These are phyloP conservation scores for Oxygymnocypris stewartii DNA, from an alignment of 2,113 vertebrate species.

Conservation along the genomic window DNA sequence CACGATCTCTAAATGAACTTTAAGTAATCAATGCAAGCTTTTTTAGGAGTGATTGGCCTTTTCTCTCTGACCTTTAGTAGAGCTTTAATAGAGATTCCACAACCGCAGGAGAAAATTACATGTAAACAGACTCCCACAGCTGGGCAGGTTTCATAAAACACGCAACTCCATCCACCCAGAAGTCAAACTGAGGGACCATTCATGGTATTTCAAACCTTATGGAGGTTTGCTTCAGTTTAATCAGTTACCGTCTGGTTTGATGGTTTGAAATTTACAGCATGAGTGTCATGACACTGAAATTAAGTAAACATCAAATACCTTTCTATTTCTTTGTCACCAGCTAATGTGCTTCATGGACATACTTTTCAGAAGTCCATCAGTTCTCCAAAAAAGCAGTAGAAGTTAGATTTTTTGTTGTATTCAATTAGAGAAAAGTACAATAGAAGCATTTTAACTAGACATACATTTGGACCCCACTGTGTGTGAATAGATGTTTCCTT, in stretches of 20 bases:
- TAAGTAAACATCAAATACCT: neutral
- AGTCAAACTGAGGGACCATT: constrained; percentile 15
- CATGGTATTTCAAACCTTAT: constrained; percentile 55
- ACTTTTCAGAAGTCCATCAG: neutral
- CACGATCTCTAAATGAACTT: neutral
- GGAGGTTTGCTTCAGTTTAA: constrained; percentile 12
- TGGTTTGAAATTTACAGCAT: neutral
- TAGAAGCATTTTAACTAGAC: neutral
- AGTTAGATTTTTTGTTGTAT: no score
- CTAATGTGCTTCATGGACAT: neutral
- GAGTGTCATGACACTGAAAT: constrained; percentile 19
- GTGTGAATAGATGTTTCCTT: constrained; percentile 3
- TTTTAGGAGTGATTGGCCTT: constrained; percentile 46
- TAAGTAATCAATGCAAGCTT: neutral
- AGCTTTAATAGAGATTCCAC: constrained; percentile 60
- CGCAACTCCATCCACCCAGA: constrained; percentile 3
- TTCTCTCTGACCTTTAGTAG: constrained; percentile 60
- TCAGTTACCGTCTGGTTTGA: neutral
- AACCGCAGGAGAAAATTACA: constrained; percentile 62
- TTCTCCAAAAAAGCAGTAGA: neutral
- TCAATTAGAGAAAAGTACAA: no score
- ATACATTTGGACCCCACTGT: neutral
- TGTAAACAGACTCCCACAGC: constrained; percentile 54
- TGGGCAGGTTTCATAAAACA: constrained; percentile 37
- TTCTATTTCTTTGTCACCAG: neutral